Evolutionary conservation across 2,797 vertebrate species (phyloP), one percentile per base, ranked within the genome.

Genomic region (Gymnodraco acuticeps): DNA sequence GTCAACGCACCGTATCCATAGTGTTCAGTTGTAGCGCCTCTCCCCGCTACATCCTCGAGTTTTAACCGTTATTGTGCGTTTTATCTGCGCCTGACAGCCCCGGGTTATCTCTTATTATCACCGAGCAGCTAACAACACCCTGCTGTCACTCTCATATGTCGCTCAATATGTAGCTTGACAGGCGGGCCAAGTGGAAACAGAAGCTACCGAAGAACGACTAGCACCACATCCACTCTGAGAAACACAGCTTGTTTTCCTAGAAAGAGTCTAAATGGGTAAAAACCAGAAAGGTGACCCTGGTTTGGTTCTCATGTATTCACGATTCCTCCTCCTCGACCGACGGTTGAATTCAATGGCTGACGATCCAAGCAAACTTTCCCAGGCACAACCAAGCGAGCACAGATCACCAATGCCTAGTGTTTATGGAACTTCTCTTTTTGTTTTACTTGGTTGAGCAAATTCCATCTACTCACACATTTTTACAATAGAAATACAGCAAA

Each of bases 81-180:
- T 94, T 95, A 96, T 95, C 95, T 91, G 88, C 66, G 38, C 13
- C 23, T 86, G 80, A 86, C 94, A 95, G 91, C 61, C 74, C 66
- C 78, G 5, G 17, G 89, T 92, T 94, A 93, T 93, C 89, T 92
- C 80, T 87, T 89, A 90, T 92, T 89, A 90, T 92, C 92, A 55
- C 38, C 13, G 48, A 81, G 0, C 64, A 73, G 82, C 72, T 63
- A 86, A 66, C 85, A 84, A 85, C 92, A 93, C 91, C 92, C 92
- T n/a, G 81, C 75, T 91, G 93, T 91, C 93, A 90, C 78, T 59
- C 82, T 86, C 92, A 92, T 84, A 88, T 94, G 95, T 59, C 76
- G 76, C 73, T 9, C 17, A 64, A 33, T 41, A 8, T 70, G 6
- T 7, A n/a, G 56, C 17, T 48, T 27, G 59, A 17, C 71, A 31